Base-by-base conservation (phyloP, 2,797 vertebrate species). In the Martes flavigula region DNA sequence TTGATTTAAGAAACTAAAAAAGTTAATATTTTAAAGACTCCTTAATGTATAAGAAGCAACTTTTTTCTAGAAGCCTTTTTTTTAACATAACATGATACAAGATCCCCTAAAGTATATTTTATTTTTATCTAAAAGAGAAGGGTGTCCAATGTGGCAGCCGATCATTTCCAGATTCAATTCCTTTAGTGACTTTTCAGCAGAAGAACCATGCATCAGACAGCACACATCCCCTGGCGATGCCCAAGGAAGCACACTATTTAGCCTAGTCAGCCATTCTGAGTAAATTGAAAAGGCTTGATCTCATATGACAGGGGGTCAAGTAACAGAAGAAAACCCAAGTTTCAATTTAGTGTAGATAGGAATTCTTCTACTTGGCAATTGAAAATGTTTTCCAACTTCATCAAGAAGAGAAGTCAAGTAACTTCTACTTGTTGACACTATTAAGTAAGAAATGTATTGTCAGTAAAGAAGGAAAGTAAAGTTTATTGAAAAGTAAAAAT, bases 211-310 rank as follows among this genome's bases (percentile, higher is more conserved):
- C 32, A 21, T 25, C 75, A 21, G 10, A 38, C 3, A 30, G 64
- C 17, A 54, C 1, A 91, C 86, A 62, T 81, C 15, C 85, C 68
- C 25, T 30, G 56, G 43, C 11, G 5, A n/a, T 11, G 51, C 8
- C 8, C 38, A 60, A 54, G 13, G 21, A 27, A n/a, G 68, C 56
- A 78, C 27, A 30, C 51, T 78, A 11, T 84, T 91, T 95, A 86
- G 35, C 62, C 35, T 51, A 20, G 32, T 79, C 72, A 89, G 56
- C 23, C 46, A 82, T 75, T 95, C 30, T 64, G 43, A 94, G 60
- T 66, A 96, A 85, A 85, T 56, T 94, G 64, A 93, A 96, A 98
- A 87, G 38, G 25, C 8, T 81, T 90, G 81, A 92, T 92, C 62
- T 84, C 77, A 87, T 20, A 77, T 1, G 32, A 81, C 25, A 94